phyloP scores from a whole-genome alignment of 1,140 invertebrate genomes.

The Cydia amplana region DNA sequence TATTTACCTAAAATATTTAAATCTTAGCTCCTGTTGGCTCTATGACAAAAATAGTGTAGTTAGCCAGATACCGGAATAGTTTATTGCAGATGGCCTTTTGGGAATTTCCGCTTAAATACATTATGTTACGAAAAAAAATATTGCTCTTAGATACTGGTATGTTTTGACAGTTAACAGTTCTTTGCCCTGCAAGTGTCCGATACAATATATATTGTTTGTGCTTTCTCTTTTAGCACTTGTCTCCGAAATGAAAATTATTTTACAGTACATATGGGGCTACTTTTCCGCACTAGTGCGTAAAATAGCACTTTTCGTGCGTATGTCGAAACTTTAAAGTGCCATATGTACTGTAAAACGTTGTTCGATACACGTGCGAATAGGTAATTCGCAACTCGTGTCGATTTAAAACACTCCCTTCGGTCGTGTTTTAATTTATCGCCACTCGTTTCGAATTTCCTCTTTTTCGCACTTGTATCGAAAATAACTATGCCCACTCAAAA shows the following conservation, averaged over 20 bases:
- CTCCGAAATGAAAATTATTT: conserved; percentile 10
- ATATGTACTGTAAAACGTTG: no score
- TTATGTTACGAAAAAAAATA: not conserved
- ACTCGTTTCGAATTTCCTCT: no score
- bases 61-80: not conserved
- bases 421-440: no score
- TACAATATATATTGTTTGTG: not conserved
- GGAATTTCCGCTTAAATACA: not conserved
- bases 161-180: not conserved
- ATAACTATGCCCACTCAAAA: not conserved
- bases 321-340: no score
- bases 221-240: conserved; percentile 9
- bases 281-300: no score
- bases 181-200: not conserved
- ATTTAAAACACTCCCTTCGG: no score
- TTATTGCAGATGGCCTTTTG: not conserved
- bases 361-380: no score
- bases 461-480: conserved; percentile 2
- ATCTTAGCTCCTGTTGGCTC: no score
- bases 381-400: no score
- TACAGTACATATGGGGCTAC: no score
- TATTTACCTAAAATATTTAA: no score
- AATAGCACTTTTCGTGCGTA: no score
- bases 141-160: not conserved
- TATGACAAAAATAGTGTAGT: not conserved